phyloP scores from a whole-genome alignment of 2,888 invertebrate genomes.

The Diarsia rubi region DNA sequence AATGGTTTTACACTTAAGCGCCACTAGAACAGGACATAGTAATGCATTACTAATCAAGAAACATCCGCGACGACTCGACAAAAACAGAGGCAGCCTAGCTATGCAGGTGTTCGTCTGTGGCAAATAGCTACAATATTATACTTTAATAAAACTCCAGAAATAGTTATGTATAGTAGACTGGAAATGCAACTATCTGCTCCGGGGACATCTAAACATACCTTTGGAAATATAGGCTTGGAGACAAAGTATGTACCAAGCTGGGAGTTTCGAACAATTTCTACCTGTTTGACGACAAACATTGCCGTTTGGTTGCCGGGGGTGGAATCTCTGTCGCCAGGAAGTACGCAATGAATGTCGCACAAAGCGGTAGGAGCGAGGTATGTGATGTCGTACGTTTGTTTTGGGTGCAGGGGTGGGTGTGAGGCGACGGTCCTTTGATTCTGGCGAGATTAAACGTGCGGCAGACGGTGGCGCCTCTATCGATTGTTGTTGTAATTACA shows the following conservation, averaged over 20 bases:
- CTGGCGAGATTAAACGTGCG: conserved; percentile 91
- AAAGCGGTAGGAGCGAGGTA: conserved; percentile 52
- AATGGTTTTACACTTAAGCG: conserved; percentile 24
- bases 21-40: conserved; percentile 43
- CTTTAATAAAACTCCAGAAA: conserved; percentile 86
- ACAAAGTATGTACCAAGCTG: conserved; percentile 83
- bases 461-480: conserved; percentile 91
- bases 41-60: conserved; percentile 59
- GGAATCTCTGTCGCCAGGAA: conserved; percentile 12
- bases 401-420: conserved; percentile 82
- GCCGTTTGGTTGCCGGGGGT: conserved; percentile 52
- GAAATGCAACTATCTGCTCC: conserved; percentile 89
- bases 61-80: conserved; percentile 29
- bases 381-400: conserved; percentile 70
- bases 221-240: conserved; percentile 87
- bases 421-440: conserved; percentile 90
- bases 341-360: conserved; percentile 71
- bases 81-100: conserved; percentile 46
- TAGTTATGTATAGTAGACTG: conserved; percentile 84
- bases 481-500: conserved; percentile 91
- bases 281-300: conserved; percentile 68
- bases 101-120: conserved; percentile 70
- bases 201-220: conserved; percentile 86
- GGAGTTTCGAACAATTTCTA: conserved; percentile 75
- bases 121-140: conserved; percentile 81